These are phyloP conservation scores for Dendrolimus kikuchii DNA, from an alignment of 1,140 invertebrate genomes.

Conservation along the genomic window DNA sequence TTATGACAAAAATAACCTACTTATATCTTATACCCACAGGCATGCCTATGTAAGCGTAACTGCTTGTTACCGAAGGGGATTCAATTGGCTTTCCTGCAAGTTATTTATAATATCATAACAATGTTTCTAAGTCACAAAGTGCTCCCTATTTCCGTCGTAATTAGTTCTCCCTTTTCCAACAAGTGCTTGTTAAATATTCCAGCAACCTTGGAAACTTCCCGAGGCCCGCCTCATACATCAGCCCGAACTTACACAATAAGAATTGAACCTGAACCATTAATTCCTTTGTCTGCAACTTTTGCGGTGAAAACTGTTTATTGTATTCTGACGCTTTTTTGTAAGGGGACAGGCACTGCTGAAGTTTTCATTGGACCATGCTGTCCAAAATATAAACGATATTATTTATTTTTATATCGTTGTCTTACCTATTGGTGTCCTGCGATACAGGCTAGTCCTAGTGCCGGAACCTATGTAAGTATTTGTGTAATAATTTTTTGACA, in stretches of 20 bases:
- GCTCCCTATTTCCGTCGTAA: constrained; percentile 8
- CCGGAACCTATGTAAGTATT: not conserved
- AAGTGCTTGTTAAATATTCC: too few species aligned
- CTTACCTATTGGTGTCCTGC: too few species aligned
- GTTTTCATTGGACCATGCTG: constrained; percentile 8
- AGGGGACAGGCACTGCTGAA: constrained; percentile 8
- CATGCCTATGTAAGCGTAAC: too few species aligned
- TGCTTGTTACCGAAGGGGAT: too few species aligned
- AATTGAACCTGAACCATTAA: constrained; percentile 19
- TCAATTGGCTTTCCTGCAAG: too few species aligned
- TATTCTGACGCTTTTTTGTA: constrained; percentile 21
- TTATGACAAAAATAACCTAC: too few species aligned
- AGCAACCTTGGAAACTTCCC: too few species aligned
- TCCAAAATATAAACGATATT: constrained; percentile 2
- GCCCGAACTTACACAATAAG: constrained; percentile 14
- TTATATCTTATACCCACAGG: too few species aligned
- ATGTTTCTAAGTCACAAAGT: constrained; percentile 3
- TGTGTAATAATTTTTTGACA: constrained; percentile 1
- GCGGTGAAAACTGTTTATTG: constrained; percentile 14
- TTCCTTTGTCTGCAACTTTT: constrained; percentile 25
- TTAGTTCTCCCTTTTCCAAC: not conserved
- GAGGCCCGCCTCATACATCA: constrained; percentile 8
- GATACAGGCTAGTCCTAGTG: too few species aligned
- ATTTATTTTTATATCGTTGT: constrained; percentile 1
- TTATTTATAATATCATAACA: not conserved